Base-by-base conservation (phyloP, 1,140 invertebrate species). In the Argopecten irradians region DNA sequence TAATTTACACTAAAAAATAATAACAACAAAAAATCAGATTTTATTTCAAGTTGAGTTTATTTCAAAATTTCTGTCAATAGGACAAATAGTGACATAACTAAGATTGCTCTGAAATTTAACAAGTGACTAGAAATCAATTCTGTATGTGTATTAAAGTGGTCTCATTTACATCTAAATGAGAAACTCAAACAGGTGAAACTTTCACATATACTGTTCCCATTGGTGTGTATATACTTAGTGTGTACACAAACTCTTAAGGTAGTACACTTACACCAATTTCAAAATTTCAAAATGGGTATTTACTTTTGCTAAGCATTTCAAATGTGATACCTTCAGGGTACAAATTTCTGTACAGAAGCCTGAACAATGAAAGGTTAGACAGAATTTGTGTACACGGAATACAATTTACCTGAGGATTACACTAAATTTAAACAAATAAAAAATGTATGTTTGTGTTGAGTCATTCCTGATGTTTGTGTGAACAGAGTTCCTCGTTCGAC, bases 361-460 rank as follows among this genome's bases (percentile, higher is more conserved):
- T 28, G 22, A 71, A 71, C 16, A 71, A 71, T 28, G 28, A 1
- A 16, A 71, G 22, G 55, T 71, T 71, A 71, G 55, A 28, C 28
- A 71, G 55, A 71, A 71, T 71, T 28, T 28, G 55, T 28, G n/a
- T 71, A 71, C 1, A 28, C 22, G 55, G 36, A 28, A 71, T n/a
- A 71, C 55, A 71, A 71, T 71, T n/a, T 71, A 5, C 5, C n/a
- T 0, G 55, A 71, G 55, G 55, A 71, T 71, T 71, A 71, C 55
- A 28, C 22, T 16, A 28, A 71, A 71, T 71, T 71, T 11, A 71
- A 71, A 71, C 55, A 71, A 71, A 71, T 71, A 71, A 71, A 71
- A 71, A 71, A 71, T 71, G 55, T 71, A 71, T 71, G 22, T 71
- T 71, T 71, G 55, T 71, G 55, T 71, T 71, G 55, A 71, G 55